These are phyloP conservation scores for Ictalurus punctatus DNA, from an alignment of 2,113 vertebrate species.

Conservation along the genomic window DNA sequence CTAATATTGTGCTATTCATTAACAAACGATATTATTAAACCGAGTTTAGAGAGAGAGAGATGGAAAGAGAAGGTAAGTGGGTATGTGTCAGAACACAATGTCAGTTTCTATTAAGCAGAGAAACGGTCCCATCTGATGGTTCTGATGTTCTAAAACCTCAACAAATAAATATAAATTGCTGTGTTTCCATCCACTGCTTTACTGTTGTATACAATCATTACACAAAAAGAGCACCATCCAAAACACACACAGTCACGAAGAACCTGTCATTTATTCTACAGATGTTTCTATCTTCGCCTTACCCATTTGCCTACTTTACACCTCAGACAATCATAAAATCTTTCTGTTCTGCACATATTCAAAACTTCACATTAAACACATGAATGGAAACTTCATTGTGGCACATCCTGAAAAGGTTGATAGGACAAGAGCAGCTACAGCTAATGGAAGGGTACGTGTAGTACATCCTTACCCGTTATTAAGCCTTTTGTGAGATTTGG, in stretches of 20 bases:
- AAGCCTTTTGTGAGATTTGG: not conserved
- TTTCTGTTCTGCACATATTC: not conserved
- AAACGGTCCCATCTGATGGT: conserved; percentile 7
- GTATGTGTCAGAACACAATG: conserved; percentile 4
- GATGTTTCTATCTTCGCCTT: not conserved
- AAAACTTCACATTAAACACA: not conserved
- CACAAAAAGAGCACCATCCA: not conserved
- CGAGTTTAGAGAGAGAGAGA: not conserved
- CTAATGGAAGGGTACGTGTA: conserved; percentile 2
- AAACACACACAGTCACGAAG: not conserved
- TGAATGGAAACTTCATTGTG: not conserved
- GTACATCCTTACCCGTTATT: conserved; percentile 4
- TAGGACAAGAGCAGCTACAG: not conserved
- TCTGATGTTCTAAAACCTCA: not conserved
- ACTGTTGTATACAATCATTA: not conserved
- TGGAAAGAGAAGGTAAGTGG: conserved; percentile 1
- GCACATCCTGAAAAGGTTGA: not conserved
- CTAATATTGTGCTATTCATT: not conserved
- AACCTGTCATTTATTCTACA: not conserved
- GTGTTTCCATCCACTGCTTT: not conserved
- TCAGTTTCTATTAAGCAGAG: conserved; percentile 22
- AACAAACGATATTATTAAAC: not conserved
- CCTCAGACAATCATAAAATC: not conserved
- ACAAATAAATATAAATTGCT: not conserved
- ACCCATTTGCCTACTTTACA: not conserved